Evolutionary conservation across 1,140 invertebrate genomes (phyloP), one percentile per base, ranked within the genome.

Genomic region (Riptortus pedestris): DNA sequence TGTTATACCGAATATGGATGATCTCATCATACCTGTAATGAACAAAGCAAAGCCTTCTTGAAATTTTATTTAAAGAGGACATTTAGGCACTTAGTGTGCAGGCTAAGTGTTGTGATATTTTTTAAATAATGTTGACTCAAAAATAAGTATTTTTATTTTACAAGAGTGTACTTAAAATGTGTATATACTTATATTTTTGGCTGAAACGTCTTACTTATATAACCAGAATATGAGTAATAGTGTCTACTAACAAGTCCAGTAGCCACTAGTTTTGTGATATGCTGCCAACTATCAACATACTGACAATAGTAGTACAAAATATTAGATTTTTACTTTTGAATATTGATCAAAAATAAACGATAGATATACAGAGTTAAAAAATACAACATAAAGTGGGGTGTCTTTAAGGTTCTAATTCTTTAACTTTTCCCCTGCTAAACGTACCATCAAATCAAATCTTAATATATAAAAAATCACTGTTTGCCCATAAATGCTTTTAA

Each of bases 1-100:
- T 20, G 68, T 70, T 24, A 38, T 69, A 27, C 70, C 70, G 11
- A 70, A 70, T 60, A 70, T 70, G 70, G 65, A 68, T 58, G 70
- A 70, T 55, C 47, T 70, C 31, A 26, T 67, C 14, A 69, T 70
- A 65, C 68, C 70, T 52, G n/a, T 70, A 26, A 70, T 70, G 70
- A 67, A 63, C 58, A 66, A 59, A 59, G 65, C 65, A 2, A 51
- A 60, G 27, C 68, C 68, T 16, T 67, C 29, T 1, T 51, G 51
- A 62, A 55, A 38, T 5, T 38, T 7, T 38, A 38, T 7, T 5
- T 7, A 14, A 38, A 38, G 31, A 38, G 14, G 5, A 38, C 5
- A 38, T 14, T 38, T 38, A 38, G 5, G 5, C 14, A 7, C 14
- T 38, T 38, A 38, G 31, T 38, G 14, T 38, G 5, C 5, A 7